These are phyloP conservation scores for Aphaenogaster rudis DNA, from an alignment of 1,140 invertebrate genomes.

Conservation along the genomic window DNA sequence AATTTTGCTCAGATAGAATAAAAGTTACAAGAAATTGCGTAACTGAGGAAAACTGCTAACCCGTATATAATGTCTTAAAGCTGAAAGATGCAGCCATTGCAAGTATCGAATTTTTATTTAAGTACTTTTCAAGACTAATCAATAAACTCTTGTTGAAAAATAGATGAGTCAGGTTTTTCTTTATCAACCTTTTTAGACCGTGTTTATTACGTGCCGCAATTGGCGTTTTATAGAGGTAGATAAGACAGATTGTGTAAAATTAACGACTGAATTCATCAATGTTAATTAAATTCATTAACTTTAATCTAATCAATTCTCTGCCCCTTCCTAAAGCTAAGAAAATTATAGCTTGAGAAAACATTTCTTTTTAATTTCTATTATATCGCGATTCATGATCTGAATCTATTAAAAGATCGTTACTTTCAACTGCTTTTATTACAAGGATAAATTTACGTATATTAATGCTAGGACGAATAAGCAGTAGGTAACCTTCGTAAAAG, in stretches of 20 bases:
- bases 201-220: not conserved
- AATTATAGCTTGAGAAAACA: not conserved
- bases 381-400: not conserved
- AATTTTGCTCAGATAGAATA: not conserved
- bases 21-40: conserved; percentile 27
- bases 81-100: not conserved
- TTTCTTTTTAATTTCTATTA: not conserved
- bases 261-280: conserved; percentile 18
- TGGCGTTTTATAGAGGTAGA: not conserved
- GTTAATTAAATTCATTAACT: conserved; percentile 9
- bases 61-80: not conserved
- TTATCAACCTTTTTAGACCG: not conserved
- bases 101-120: conserved; percentile 23
- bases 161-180: not conserved
- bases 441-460: not conserved
- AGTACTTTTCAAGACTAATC: not conserved
- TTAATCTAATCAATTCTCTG: not conserved
- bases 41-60: not conserved
- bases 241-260: conserved; percentile 5
- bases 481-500: not conserved
- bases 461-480: not conserved
- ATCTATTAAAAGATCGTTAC: not conserved
- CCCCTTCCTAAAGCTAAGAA: not conserved
- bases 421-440: not conserved
- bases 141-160: conserved; percentile 14